Conservation (phyloP, 2,888 invertebrate genomes). For the Acanthopleura granulata region DNA sequence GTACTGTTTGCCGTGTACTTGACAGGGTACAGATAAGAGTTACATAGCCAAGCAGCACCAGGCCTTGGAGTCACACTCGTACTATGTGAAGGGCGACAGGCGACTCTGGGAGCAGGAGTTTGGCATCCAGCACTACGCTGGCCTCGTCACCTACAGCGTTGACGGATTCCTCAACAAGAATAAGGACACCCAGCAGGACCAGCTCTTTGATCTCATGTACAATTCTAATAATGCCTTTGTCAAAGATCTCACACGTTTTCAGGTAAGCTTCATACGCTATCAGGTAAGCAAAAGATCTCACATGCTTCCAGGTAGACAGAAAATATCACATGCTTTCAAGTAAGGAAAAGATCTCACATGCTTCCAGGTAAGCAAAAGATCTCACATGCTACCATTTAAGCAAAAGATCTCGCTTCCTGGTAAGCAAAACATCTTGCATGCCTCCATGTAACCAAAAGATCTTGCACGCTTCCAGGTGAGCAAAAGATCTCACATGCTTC, state of each 20-base stretch:
- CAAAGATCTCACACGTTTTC: slow-evolving; percentile 59
- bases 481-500: too few species aligned
- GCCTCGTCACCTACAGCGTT: slow-evolving; percentile 52
- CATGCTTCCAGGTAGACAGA: too few species aligned
- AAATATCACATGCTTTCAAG: background rate
- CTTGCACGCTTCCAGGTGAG: too few species aligned
- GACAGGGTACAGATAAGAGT: slow-evolving; percentile 58
- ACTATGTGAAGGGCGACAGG: slow-evolving; percentile 59
- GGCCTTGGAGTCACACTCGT: slow-evolving; percentile 48
- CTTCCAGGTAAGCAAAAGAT: too few species aligned
- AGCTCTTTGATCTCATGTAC: slow-evolving; percentile 62
- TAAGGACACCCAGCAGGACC: slow-evolving; percentile 63
- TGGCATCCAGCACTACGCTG: slow-evolving; percentile 61
- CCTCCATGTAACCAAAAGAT: too few species aligned
- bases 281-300: too few species aligned
- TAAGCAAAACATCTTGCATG: too few species aligned
- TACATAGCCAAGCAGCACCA: slow-evolving; percentile 59
- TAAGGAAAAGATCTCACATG: background rate
- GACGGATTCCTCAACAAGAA: slow-evolving; percentile 62
- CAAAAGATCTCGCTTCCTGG: too few species aligned
- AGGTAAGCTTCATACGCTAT: too few species aligned
- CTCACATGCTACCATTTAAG: too few species aligned
- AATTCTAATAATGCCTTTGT: slow-evolving; percentile 56
- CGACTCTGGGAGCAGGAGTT: slow-evolving; percentile 59
- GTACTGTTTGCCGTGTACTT: background rate